Conservation (phyloP, 2,797 vertebrate species). For the Spinus olivaceus region DNA sequence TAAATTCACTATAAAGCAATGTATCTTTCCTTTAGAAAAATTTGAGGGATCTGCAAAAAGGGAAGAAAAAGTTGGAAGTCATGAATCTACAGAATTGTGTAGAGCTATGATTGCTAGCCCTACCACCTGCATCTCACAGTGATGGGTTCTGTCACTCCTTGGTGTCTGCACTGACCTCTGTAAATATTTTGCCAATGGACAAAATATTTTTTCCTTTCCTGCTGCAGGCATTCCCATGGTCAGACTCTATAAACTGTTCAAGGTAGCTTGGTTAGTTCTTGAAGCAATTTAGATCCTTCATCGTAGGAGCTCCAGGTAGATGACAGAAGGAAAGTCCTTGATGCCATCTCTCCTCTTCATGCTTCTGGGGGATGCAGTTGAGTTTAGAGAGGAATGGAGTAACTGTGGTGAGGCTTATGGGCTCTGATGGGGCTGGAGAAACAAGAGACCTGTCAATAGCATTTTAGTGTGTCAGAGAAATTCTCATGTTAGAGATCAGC, state of each 20-base stretch:
- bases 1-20: not conserved
- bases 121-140: not conserved
- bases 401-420: fast-evolving
- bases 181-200: not conserved
- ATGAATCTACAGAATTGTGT: not conserved
- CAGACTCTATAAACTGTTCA: not conserved
- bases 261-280: not conserved
- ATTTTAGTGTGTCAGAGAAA: not conserved
- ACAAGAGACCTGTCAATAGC: not conserved
- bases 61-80: not conserved
- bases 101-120: not conserved
- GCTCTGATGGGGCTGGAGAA: not conserved
- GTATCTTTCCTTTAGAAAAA: not conserved
- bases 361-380: not conserved
- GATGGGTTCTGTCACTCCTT: not conserved
- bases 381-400: not conserved
- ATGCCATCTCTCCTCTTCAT: not conserved
- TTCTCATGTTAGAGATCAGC: not conserved
- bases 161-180: not conserved
- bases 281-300: not conserved
- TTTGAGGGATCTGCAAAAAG: not conserved
- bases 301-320: not conserved
- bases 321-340: not conserved
- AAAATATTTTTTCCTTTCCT: not conserved
- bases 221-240: not conserved